Conservation (phyloP, 2,888 invertebrate genomes). For the Schizaphis graminum region DNA sequence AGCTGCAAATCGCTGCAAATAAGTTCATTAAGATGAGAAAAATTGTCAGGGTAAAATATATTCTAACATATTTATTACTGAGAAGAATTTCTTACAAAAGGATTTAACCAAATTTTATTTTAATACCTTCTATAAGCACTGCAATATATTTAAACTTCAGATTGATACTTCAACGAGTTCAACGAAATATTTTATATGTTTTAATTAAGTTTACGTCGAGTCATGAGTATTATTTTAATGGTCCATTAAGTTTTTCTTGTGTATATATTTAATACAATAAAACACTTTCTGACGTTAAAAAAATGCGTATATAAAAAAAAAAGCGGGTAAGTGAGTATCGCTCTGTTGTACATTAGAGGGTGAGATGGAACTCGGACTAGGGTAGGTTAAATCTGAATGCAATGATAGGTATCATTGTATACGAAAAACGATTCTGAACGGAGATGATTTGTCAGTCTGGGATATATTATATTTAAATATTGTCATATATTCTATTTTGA, state of each 20-base stretch:
- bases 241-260: not conserved
- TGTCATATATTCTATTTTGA: too few species aligned
- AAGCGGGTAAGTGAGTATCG: too few species aligned
- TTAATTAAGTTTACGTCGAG: not conserved
- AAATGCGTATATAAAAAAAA: not conserved
- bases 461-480: too few species aligned
- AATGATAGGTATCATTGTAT: too few species aligned
- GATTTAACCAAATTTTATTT: not conserved
- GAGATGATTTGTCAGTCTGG: too few species aligned
- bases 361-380: too few species aligned
- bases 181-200: not conserved
- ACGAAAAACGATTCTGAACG: too few species aligned
- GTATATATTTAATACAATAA: not conserved
- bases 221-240: constrained; percentile 9
- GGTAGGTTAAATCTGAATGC: too few species aligned
- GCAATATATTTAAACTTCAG: not conserved
- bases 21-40: not conserved
- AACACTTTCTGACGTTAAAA: not conserved
- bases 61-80: not conserved
- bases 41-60: not conserved
- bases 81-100: not conserved
- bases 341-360: too few species aligned
- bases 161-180: not conserved
- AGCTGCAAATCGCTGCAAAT: not conserved
- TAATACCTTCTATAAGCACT: not conserved